A percentile compares a stretch with the other conserved stretches of the same genome.
Conservation (phyloP, 2,888 invertebrate genomes). For the Cerastoderma edule region DNA sequence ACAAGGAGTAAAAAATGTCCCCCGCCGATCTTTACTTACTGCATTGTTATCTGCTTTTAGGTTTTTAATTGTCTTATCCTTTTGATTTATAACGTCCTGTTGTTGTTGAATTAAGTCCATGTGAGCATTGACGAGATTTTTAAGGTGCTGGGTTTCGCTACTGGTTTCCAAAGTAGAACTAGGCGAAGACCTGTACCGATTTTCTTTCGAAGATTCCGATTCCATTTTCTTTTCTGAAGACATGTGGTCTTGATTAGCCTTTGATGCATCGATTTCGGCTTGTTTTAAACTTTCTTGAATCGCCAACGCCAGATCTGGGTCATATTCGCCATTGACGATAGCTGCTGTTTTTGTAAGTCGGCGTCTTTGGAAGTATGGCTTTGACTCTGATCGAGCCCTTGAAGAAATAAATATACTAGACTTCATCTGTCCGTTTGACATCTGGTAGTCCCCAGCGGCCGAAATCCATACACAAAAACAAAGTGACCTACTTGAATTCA, state of each 20-base stretch:
- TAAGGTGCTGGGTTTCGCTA: slow-evolving; percentile 76
- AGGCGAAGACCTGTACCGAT: slow-evolving; percentile 45
- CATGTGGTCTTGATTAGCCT: slow-evolving; percentile 63
- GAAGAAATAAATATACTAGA: slow-evolving; percentile 64
- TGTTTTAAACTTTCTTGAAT: slow-evolving; percentile 77
- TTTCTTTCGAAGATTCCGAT: slow-evolving; percentile 47
- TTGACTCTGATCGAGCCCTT: slow-evolving; percentile 63
- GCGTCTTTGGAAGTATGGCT: slow-evolving; percentile 65
- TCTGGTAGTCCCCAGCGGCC: not conserved
- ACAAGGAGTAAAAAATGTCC: too few species aligned
- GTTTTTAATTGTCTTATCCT: slow-evolving; percentile 90
- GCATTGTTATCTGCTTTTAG: slow-evolving; percentile 91
- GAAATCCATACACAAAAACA: slow-evolving; percentile 3
- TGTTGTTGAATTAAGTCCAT: slow-evolving; percentile 95
- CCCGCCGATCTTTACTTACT: too few species aligned
- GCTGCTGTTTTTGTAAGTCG: slow-evolving; percentile 70
- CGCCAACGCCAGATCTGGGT: slow-evolving; percentile 74
- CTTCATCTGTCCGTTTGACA: slow-evolving; percentile 52
- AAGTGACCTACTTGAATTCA: slow-evolving; percentile 21
- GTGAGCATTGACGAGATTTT: slow-evolving; percentile 92
- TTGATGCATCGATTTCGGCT: slow-evolving; percentile 62
- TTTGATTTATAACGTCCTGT: slow-evolving; percentile 91
- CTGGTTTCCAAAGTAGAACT: slow-evolving; percentile 43
- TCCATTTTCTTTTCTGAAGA: slow-evolving; percentile 40
- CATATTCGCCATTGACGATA: slow-evolving; percentile 72